These are phyloP conservation scores for Cephus sareptanus DNA, from an alignment of 2,888 invertebrate species.

Conservation along the genomic window DNA sequence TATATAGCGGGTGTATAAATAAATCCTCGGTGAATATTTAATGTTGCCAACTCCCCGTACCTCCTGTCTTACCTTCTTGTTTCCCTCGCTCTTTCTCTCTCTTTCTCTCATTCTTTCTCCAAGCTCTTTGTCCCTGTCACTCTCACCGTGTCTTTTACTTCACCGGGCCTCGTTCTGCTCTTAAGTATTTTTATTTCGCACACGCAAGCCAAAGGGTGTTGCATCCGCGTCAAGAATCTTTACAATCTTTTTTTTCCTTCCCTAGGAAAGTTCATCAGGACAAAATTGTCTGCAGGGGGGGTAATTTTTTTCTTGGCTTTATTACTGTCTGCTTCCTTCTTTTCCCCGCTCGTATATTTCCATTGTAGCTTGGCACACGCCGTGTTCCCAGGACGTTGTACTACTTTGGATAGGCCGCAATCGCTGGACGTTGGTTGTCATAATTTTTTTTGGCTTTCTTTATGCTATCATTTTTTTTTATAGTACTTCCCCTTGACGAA, in stretches of 20 bases:
- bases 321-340: not conserved
- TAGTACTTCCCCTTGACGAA: not conserved
- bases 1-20: conserved; percentile 54
- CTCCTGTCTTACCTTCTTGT: not conserved
- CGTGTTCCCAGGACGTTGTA: not conserved
- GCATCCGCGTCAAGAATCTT: not conserved
- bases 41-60: conserved; percentile 46
- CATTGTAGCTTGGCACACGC: not conserved
- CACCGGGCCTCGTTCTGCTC: not conserved
- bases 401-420: not conserved
- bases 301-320: not conserved
- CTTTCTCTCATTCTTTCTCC: not conserved
- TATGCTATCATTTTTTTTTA: not conserved
- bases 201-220: not conserved
- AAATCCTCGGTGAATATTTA: conserved; percentile 53
- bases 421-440: not conserved
- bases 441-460: not conserved
- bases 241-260: too few species aligned
- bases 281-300: not conserved
- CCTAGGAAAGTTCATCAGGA: too few species aligned
- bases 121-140: not conserved
- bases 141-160: conserved; percentile 3
- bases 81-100: not conserved
- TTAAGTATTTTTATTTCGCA: conserved; percentile 22
- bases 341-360: not conserved